Percentiles rank a stretch among this genome's conserved stretches.
phyloP scores from a whole-genome alignment of 1,140 invertebrate species.

The Steinernema feltiae region DNA sequence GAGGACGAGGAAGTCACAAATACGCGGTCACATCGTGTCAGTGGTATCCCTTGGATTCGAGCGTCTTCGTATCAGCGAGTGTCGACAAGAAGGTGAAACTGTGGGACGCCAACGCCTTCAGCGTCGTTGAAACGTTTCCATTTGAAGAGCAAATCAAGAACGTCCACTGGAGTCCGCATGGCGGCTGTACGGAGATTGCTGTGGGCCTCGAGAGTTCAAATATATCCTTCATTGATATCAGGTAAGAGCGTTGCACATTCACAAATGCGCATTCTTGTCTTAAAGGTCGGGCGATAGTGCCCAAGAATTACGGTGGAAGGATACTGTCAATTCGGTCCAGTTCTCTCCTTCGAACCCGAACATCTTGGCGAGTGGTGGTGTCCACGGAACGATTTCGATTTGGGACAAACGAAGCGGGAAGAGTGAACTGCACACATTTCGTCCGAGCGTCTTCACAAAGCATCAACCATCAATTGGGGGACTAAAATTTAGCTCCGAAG shows the following conservation, averaged over 20 bases:
- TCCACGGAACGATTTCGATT: background rate
- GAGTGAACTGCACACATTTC: background rate
- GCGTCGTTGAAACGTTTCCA: background rate
- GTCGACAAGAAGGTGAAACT: constrained; percentile 3
- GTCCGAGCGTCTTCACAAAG: background rate
- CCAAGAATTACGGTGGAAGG: background rate
- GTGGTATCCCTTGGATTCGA: background rate
- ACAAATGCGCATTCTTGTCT: too few species aligned
- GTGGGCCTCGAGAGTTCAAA: background rate
- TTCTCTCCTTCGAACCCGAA: background rate
- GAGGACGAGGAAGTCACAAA: background rate
- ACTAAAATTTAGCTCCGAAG: background rate
- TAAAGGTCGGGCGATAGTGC: background rate
- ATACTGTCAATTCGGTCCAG: background rate
- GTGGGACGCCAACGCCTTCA: background rate
- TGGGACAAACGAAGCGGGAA: constrained; percentile 7
- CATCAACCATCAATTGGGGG: background rate
- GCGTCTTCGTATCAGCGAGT: background rate
- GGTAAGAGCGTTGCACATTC: background rate
- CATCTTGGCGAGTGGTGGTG: background rate
- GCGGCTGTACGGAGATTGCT: background rate
- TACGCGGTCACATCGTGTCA: background rate
- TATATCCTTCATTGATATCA: background rate
- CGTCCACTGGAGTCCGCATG: background rate
- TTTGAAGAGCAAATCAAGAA: background rate